Conservation (phyloP, 2,888 invertebrate genomes). For the Ormyrus thymus region DNA sequence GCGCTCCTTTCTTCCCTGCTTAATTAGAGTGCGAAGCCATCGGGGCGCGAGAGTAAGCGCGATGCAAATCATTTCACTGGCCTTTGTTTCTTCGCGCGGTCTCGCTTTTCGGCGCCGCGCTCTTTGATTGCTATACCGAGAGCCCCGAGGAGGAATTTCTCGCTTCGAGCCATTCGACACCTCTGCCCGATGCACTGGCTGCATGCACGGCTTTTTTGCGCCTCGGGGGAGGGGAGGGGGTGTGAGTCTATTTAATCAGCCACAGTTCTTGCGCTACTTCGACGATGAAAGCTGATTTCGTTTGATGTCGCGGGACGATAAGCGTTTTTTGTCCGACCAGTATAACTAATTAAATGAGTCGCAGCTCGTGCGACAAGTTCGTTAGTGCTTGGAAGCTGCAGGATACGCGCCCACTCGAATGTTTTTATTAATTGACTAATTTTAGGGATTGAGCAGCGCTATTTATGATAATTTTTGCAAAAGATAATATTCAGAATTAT, state of each 20-base stretch:
- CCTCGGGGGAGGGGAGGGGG: too few species aligned
- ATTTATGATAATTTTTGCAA: too few species aligned
- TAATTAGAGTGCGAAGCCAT: slow-evolving; percentile 52
- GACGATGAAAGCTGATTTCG: not conserved
- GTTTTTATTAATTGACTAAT: too few species aligned
- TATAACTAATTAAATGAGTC: slow-evolving; percentile 36
- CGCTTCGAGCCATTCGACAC: too few species aligned
- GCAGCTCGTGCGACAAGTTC: slow-evolving; percentile 25
- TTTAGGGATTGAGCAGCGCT: too few species aligned
- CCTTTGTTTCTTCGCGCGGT: slow-evolving; percentile 1
- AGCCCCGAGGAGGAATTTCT: slow-evolving; percentile 20
- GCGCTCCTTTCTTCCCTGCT: slow-evolving; percentile 8
- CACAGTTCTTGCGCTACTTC: too few species aligned
- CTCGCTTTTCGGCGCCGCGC: not conserved
- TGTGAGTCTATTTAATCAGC: too few species aligned
- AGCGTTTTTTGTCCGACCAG: slow-evolving; percentile 19
- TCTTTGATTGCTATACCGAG: slow-evolving; percentile 5
- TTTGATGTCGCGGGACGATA: slow-evolving; percentile 34
- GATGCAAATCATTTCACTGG: slow-evolving; percentile 32
- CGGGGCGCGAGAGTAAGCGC: slow-evolving; percentile 14
- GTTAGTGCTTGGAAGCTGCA: not conserved
- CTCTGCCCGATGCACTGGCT: too few species aligned
- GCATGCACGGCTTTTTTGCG: too few species aligned
- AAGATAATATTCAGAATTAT: too few species aligned
- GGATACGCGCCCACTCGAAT: too few species aligned